A percentile compares a stretch with the other conserved stretches of the same genome.
These are phyloP conservation scores for Chaenocephalus aceratus DNA, from an alignment of 2,113 vertebrate genomes.

Conservation along the genomic window DNA sequence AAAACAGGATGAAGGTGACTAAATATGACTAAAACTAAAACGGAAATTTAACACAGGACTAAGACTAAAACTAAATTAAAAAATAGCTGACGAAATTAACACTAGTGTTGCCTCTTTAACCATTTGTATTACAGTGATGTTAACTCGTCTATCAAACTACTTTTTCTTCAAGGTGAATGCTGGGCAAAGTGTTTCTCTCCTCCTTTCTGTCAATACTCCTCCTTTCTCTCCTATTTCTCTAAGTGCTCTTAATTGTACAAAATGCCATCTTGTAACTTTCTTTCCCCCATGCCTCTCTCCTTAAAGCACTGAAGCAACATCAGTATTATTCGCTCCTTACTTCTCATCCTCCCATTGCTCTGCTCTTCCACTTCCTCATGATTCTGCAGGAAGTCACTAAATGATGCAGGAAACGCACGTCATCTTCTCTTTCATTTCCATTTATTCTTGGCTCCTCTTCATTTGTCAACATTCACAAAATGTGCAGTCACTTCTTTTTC, in stretches of 20 bases:
- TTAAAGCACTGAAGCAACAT: conserved; percentile 5
- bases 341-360: conserved; percentile 20
- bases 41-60: too few species aligned
- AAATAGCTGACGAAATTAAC: too few species aligned
- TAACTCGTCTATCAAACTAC: too few species aligned
- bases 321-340: conserved; percentile 11
- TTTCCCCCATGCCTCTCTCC: conserved; percentile 17
- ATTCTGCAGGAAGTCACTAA: conserved; percentile 50
- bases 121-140: too few species aligned
- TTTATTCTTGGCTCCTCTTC: conserved; percentile 31
- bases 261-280: conserved; percentile 17
- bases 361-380: conserved; percentile 33
- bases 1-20: too few species aligned
- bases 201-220: not conserved
- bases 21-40: too few species aligned
- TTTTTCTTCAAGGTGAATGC: not conserved
- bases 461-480: conserved; percentile 60
- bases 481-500: conserved; percentile 52
- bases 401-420: conserved; percentile 42
- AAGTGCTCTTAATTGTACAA: not conserved
- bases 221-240: conserved; percentile 2
- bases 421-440: conserved; percentile 58
- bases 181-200: not conserved
- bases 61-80: too few species aligned
- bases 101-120: too few species aligned